phyloP scores from a whole-genome alignment of 2,113 vertebrate genomes.

The Solea senegalensis region DNA sequence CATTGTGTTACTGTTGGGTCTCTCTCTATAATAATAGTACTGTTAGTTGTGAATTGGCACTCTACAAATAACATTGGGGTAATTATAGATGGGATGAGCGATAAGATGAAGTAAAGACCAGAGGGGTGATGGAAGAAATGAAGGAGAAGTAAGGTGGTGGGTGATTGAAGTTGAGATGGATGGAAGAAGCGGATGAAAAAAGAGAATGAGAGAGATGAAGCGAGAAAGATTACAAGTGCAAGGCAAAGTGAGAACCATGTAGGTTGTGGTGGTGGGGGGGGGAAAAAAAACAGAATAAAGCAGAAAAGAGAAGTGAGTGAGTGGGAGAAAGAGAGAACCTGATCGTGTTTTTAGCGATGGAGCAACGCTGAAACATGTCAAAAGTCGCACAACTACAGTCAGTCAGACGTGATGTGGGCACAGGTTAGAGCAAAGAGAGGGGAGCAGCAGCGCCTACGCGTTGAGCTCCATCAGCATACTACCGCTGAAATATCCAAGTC shows the following conservation, averaged over 20 bases:
- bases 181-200: constrained; percentile 11
- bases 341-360: constrained; percentile 59
- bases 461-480: constrained; percentile 66
- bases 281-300: constrained; percentile 30
- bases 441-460: constrained; percentile 63
- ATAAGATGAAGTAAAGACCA: constrained; percentile 5
- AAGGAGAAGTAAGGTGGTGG: constrained; percentile 18
- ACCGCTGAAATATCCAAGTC: constrained; percentile 61
- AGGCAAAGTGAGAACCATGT: constrained; percentile 49
- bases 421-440: constrained; percentile 65
- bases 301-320: constrained; percentile 70
- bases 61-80: no score
- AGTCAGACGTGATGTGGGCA: constrained; percentile 73
- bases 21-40: no score
- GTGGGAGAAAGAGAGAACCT: constrained; percentile 60
- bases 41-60: no score
- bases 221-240: constrained; percentile 35
- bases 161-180: background rate
- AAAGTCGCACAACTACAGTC: constrained; percentile 68
- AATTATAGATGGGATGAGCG: background rate
- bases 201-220: no score
- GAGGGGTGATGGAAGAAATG: constrained; percentile 30
- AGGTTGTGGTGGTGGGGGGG: constrained; percentile 34
- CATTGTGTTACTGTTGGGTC: no score
- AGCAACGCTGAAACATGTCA: constrained; percentile 67